Evolutionary conservation across 2,797 vertebrate species (phyloP).

Genomic region (Parambassis ranga): DNA sequence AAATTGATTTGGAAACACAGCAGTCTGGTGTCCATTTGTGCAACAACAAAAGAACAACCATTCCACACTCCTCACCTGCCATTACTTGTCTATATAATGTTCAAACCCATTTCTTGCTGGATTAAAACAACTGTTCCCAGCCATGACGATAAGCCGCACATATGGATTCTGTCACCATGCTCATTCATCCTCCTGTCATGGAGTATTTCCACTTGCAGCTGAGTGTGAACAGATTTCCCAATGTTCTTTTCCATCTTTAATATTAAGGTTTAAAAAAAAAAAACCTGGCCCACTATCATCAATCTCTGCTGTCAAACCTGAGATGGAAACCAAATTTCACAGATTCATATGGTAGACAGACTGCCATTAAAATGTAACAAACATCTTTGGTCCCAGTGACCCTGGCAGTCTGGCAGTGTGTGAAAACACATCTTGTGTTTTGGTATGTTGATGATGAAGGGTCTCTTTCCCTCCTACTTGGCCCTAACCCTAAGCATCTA

Average conservation of each 20-base stretch:
- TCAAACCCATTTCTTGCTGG: not conserved
- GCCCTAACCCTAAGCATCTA: no score
- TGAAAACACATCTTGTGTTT: no score
- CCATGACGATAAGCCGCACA: not conserved
- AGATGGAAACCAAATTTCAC: not conserved
- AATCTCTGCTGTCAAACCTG: not conserved
- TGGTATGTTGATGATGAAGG: not conserved
- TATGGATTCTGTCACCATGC: constrained; percentile 10
- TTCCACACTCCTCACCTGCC: not conserved
- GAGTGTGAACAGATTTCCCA: not conserved
- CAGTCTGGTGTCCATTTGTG: not conserved
- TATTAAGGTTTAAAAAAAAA: not conserved
- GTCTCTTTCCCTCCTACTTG: no score
- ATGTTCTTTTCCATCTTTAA: not conserved
- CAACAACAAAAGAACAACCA: not conserved
- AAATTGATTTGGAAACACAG: not conserved
- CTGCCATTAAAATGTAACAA: not conserved
- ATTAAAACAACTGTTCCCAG: not conserved
- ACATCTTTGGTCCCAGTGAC: not conserved
- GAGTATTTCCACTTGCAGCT: not conserved
- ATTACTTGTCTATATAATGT: not conserved
- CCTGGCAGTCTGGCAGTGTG: no score
- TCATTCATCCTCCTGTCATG: not conserved
- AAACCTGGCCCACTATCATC: not conserved
- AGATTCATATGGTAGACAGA: not conserved